Base-by-base conservation (phyloP, 2,797 vertebrate genomes). In the Coendou prehensilis region DNA sequence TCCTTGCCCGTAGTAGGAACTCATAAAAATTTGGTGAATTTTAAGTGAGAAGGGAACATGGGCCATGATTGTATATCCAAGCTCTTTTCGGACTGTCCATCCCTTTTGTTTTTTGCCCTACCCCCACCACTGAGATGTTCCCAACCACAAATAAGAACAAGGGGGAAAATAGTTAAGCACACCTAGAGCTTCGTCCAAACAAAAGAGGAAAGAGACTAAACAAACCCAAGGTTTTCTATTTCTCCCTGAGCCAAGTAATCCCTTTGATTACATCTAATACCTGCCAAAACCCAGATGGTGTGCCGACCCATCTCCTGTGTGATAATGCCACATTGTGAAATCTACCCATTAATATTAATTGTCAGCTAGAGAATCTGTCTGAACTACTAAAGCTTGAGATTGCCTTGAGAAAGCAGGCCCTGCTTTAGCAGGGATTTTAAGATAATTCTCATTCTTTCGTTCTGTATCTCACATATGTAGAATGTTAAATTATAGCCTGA, bases 191-290 rank as follows among this genome's bases (percentile, higher is more conserved):
- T 98, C 97, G 95, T 98, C 98, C 98, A 98, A 98, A 98, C 98
- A 99, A 99, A 98, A 98, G 98, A 96, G 97, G 97, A 97, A 97
- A 98, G 93, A 98, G 96, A 97, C 98, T 97, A 98, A 98, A 99
- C 98, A 98, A 98, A 98, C 98, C 91, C 98, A 98, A 99, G 98
- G 98, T 99, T 99, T 99, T 99, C 99, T 98, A 98, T 99, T 99
- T 99, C 98, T 98, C 98, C 98, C 99, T 98, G 99, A 99, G 99
- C 99, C 99, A 98, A 98, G 98, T 99, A 99, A 99, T 99, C 99
- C 99, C 98, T 99, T 99, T 99, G 99, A 99, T 99, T 99, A 99
- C 98, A 99, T 99, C 99, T 99, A 99, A 99, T 99, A 99, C 99
- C 99, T 99, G 99, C 99, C 99, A 98, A 99, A 99, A 99, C 99